Evolutionary conservation across 2,888 invertebrate genomes (phyloP).

Genomic region (Oscheius onirici): DNA sequence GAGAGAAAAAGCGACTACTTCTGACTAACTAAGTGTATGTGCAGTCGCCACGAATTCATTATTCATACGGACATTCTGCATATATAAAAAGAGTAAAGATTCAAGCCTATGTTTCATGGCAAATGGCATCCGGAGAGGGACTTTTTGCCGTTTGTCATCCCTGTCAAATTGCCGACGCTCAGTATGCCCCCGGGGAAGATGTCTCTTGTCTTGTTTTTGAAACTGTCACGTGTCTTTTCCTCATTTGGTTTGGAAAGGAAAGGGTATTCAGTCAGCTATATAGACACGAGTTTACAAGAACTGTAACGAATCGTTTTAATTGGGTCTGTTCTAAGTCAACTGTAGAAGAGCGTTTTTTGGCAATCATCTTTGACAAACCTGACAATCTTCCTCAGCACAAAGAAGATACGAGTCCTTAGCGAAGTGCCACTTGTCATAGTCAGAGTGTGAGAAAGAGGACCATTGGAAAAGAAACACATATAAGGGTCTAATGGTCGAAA

Average conservation of each 20-base stretch:
- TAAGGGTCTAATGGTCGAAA: no score
- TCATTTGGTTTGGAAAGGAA: neutral
- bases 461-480: no score
- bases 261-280: neutral
- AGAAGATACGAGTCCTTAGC: neutral
- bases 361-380: neutral
- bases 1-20: neutral
- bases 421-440: neutral
- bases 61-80: slow-evolving; percentile 2
- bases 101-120: neutral
- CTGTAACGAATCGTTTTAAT: neutral
- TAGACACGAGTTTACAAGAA: neutral
- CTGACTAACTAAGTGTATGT: neutral
- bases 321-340: neutral
- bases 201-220: neutral
- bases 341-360: neutral
- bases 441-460: neutral
- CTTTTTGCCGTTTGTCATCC: slow-evolving; percentile 18
- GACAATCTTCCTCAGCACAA: neutral
- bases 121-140: slow-evolving; percentile 22
- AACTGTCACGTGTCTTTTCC: neutral
- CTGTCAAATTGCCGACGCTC: slow-evolving; percentile 1
- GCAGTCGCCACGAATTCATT: neutral
- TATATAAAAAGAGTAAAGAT: neutral
- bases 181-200: neutral